These are phyloP conservation scores for Arothron firmamentum DNA, from an alignment of 2,113 vertebrate species.

Conservation along the genomic window DNA sequence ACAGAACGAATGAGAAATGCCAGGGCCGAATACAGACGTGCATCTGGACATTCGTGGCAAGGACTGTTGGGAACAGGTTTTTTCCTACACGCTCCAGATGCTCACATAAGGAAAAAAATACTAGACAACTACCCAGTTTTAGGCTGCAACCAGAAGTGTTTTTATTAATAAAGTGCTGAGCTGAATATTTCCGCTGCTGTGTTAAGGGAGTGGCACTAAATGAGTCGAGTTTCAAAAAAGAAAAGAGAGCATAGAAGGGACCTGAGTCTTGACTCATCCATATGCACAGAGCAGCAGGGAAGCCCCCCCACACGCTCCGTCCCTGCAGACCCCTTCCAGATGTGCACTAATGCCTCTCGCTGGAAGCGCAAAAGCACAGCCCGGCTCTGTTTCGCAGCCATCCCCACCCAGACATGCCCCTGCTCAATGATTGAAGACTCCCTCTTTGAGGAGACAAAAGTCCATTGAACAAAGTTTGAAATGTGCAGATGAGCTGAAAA, in stretches of 20 bases:
- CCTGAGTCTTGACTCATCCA: conserved; percentile 53
- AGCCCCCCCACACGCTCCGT: conserved; percentile 13
- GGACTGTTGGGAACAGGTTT: too few species aligned
- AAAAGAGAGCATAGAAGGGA: conserved; percentile 2
- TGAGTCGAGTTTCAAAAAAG: neutral
- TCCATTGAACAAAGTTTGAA: conserved; percentile 10
- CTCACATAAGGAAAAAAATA: neutral
- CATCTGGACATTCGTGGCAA: too few species aligned
- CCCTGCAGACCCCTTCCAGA: conserved; percentile 30
- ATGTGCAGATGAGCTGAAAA: conserved; percentile 9
- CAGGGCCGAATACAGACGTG: too few species aligned
- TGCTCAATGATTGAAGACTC: conserved; percentile 36
- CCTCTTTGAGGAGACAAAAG: conserved; percentile 28
- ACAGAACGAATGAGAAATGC: conserved; percentile 5
- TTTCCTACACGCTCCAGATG: too few species aligned
- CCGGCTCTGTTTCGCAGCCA: neutral
- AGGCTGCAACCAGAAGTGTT: neutral
- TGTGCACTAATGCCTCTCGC: conserved; percentile 16
- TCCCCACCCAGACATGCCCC: conserved; percentile 43
- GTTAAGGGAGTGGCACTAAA: conserved; percentile 50
- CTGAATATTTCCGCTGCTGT: conserved; percentile 28
- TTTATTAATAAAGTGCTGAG: conserved; percentile 16
- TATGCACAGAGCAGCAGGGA: conserved; percentile 22
- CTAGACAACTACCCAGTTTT: too few species aligned
- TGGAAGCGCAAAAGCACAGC: conserved; percentile 48